Evolutionary conservation across 2,888 invertebrate species (phyloP).

Genomic region (Altica lythri): DNA sequence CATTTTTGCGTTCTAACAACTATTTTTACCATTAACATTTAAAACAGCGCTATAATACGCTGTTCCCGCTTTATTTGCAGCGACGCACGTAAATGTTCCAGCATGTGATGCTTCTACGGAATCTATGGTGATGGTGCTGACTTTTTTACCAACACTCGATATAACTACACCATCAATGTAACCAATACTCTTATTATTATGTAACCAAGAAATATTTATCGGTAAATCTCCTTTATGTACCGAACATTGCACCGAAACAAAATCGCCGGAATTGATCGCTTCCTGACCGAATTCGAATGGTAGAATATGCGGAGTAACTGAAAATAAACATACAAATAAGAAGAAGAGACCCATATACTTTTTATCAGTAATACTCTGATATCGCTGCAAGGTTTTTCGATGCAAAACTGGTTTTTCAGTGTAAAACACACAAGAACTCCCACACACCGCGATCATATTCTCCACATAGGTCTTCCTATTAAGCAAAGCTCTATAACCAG

Average conservation of each 20-base stretch:
- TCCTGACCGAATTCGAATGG: slow-evolving; percentile 60
- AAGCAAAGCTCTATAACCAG: too few relatives aligned
- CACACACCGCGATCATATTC: too few relatives aligned
- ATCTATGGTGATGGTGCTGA: slow-evolving; percentile 71
- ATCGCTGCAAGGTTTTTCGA: too few relatives aligned
- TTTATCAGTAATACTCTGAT: too few relatives aligned
- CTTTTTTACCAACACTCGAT: slow-evolving; percentile 59
- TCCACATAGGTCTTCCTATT: too few relatives aligned
- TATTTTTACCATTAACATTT: slow-evolving; percentile 70
- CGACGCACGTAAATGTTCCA: slow-evolving; percentile 76
- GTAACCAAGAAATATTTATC: slow-evolving; percentile 73
- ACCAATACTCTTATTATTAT: slow-evolving; percentile 65
- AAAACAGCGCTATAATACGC: slow-evolving; percentile 66
- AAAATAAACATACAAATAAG: too few relatives aligned
- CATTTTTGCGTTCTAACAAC: neutral
- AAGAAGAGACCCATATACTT: too few relatives aligned
- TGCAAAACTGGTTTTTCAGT: too few relatives aligned
- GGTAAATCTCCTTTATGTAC: slow-evolving; percentile 77
- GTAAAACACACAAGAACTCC: too few relatives aligned
- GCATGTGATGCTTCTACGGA: slow-evolving; percentile 72
- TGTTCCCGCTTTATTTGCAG: slow-evolving; percentile 69
- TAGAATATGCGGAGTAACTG: slow-evolving; percentile 53
- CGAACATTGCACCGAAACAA: slow-evolving; percentile 70
- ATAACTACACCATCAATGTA: slow-evolving; percentile 47
- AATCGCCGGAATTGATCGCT: slow-evolving; percentile 70